phyloP scores from a whole-genome alignment of 1,140 invertebrate species.

The Aplysia californica region DNA sequence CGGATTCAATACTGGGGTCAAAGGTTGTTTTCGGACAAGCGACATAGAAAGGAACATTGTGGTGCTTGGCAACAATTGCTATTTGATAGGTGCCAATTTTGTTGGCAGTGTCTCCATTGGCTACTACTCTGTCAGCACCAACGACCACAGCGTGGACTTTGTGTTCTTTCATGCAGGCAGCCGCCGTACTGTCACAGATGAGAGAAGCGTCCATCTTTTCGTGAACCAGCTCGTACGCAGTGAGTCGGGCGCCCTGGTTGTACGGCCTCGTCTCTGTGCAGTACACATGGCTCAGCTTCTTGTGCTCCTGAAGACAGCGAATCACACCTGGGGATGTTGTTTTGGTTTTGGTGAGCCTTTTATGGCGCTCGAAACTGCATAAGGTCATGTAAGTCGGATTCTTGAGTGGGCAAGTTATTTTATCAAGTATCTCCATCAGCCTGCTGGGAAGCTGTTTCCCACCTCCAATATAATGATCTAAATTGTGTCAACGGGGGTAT shows the following conservation, averaged over 20 bases:
- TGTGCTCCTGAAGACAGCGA: conserved; percentile 78
- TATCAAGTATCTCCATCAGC: no score
- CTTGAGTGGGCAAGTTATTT: no score
- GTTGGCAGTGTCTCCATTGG: conserved; percentile 98
- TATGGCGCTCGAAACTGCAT: no score
- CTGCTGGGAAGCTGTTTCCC: no score
- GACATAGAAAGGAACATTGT: conserved; percentile 94
- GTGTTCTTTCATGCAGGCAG: conserved; percentile 83
- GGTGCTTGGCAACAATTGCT: conserved; percentile 90
- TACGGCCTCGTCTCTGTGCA: conserved; percentile 98
- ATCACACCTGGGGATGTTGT: conserved; percentile 82
- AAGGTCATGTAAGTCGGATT: no score
- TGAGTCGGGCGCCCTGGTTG: conserved; percentile 92
- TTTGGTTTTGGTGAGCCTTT: no score
- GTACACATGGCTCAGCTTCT: conserved; percentile 86
- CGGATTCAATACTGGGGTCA: conserved; percentile 83
- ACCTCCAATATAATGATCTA: no score
- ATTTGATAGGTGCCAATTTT: conserved; percentile 99
- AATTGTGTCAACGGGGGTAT: no score
- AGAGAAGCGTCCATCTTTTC: conserved; percentile 94
- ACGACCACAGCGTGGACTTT: conserved; percentile 71
- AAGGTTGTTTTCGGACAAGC: conserved; percentile 94
- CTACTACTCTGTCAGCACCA: conserved; percentile 75
- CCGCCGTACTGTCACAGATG: conserved; percentile 96
- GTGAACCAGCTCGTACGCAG: conserved; percentile 93